A percentile compares a stretch with the other conserved stretches of the same genome.
Conservation (phyloP, 2,113 vertebrate genomes). For the Circaetus cinerascens region DNA sequence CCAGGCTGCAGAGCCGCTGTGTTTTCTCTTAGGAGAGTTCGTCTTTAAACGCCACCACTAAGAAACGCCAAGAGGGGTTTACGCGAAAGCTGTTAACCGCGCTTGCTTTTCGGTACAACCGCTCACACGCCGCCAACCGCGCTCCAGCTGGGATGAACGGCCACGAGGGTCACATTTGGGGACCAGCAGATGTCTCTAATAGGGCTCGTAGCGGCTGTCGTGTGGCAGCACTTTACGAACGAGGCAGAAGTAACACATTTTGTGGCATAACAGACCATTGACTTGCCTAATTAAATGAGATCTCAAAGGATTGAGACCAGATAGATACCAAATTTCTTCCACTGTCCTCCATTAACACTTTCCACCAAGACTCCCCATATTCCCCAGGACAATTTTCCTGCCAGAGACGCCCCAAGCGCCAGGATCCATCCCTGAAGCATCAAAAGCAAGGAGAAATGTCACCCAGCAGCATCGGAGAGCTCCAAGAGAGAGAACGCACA, state of each 20-base stretch:
- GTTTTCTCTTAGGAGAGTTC: fast-evolving
- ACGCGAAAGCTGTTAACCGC: fast-evolving
- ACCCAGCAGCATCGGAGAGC: fast-evolving
- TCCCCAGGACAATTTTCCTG: not conserved
- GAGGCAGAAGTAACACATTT: not conserved
- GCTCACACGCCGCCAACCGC: fast-evolving
- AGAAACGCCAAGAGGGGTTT: not conserved
- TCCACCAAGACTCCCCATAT: too few species aligned
- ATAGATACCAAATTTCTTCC: not conserved
- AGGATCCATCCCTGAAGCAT: not conserved
- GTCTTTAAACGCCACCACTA: not conserved
- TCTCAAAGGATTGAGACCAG: not conserved
- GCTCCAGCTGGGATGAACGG: fast-evolving
- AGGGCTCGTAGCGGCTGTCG: fast-evolving
- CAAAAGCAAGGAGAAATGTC: not conserved
- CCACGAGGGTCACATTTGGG: too few species aligned
- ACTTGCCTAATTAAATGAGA: not conserved
- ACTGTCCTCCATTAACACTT: not conserved
- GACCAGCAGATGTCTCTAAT: fast-evolving
- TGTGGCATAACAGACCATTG: not conserved
- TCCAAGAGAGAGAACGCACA: not conserved
- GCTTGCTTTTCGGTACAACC: fast-evolving
- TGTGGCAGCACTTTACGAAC: not conserved
- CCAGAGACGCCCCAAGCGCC: fast-evolving
- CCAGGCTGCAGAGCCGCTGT: not conserved